Conservation (phyloP, 2,113 vertebrate species). For the Calonectris borealis region DNA sequence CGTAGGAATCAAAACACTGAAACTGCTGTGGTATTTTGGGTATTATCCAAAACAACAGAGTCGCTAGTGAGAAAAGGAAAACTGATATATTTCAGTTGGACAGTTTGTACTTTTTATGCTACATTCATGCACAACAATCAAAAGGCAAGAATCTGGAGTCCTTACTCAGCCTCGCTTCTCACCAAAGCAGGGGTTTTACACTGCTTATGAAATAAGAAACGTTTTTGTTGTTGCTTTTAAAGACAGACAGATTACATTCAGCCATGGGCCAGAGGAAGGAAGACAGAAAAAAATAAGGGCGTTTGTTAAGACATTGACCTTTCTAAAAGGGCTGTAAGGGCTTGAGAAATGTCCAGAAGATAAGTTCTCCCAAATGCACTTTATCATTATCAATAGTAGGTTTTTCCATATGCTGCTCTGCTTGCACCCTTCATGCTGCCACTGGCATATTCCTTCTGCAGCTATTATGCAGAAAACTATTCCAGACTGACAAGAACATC, state of each 20-base stretch:
- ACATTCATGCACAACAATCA: conserved; percentile 1
- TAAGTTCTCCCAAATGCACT: neutral
- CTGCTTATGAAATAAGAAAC: neutral
- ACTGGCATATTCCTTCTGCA: neutral
- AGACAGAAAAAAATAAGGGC: neutral
- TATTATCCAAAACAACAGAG: conserved; percentile 40
- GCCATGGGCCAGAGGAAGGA: neutral
- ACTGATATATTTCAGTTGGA: conserved; percentile 41
- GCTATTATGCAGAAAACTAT: neutral
- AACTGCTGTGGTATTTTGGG: conserved; percentile 58
- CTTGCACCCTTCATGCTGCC: neutral
- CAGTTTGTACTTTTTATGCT: conserved; percentile 51
- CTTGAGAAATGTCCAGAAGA: neutral
- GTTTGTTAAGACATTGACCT: neutral
- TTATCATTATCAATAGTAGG: neutral
- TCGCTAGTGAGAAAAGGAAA: conserved; percentile 33
- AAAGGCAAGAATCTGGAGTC: conserved; percentile 8
- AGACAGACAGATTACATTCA: neutral
- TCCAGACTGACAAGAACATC: neutral
- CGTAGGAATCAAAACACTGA: conserved; percentile 36
- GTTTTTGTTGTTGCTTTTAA: neutral
- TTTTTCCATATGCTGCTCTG: neutral
- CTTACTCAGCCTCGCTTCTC: neutral
- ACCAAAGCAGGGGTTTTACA: neutral
- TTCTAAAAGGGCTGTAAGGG: neutral